Evolutionary conservation across 1,140 invertebrate species (phyloP).

Genomic region (Acromyrmex charruanus): DNA sequence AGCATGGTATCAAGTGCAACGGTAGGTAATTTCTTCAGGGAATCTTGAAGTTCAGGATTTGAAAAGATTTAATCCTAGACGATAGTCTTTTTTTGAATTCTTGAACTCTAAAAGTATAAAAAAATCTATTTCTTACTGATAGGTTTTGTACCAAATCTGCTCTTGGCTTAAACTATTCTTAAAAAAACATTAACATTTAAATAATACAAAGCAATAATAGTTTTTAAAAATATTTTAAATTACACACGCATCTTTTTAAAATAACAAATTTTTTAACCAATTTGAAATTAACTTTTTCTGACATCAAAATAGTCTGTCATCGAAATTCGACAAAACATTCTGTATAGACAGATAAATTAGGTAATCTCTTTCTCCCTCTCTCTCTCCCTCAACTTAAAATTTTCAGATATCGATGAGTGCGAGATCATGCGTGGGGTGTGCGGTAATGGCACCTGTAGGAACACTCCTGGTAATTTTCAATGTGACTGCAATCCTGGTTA

Average conservation of each 20-base stretch:
- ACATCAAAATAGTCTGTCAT: not conserved
- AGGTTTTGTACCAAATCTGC: not conserved
- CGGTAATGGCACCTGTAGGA: slow-evolving; percentile 93
- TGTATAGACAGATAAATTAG: not conserved
- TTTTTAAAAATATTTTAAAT: not conserved
- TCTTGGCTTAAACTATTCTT: not conserved
- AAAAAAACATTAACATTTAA: not conserved
- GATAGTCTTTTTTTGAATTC: not conserved
- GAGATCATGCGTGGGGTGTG: slow-evolving; percentile 94
- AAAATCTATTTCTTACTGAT: not conserved
- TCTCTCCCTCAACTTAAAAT: not conserved
- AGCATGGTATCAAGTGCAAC: slow-evolving; percentile 91
- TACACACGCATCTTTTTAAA: not conserved
- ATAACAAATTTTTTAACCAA: not conserved
- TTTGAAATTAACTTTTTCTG: not conserved
- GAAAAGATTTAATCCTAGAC: not conserved
- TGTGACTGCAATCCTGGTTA: slow-evolving; percentile 94
- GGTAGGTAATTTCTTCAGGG: slow-evolving; percentile 86
- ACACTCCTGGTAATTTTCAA: slow-evolving; percentile 93
- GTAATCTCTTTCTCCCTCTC: not conserved
- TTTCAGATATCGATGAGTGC: slow-evolving; percentile 94
- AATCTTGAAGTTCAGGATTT: not conserved
- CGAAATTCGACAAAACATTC: not conserved
- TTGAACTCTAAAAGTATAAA: not conserved
- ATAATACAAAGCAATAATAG: not conserved